Base-by-base conservation (phyloP, 2,797 vertebrate genomes). In the Zonotrichia albicollis region DNA sequence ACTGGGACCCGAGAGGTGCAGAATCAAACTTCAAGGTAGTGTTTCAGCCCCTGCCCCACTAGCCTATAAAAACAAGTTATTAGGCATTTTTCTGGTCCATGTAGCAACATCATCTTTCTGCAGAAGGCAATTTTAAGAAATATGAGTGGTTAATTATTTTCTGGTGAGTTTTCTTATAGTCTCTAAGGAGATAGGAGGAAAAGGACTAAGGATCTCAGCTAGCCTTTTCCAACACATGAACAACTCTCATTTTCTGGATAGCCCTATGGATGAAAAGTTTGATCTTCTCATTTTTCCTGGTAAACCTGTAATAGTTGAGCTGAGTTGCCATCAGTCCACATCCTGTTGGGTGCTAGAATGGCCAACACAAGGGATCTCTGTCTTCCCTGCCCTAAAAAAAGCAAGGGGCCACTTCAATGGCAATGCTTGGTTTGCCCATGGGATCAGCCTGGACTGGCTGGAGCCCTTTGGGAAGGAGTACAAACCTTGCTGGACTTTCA, bases 341-440 rank as follows among this genome's bases (percentile, higher is more conserved):
- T 22, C n/a, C 53, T 81, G 4, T 21, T 68, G 36, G 18, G 13
- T 57, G 15, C 36, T 75, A 21, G 67, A 77, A 50, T 26, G 76
- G n/a, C 26, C 48, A 70, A 4, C 16, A 3, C 5, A 18, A 34
- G 18, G 32, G 5, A 50, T 54, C 10, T 45, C 11, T 32, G 20
- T 51, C 30, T 68, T 68, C 36, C 6, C 25, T 53, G 17, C 15
- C 8, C 20, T 48, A 30, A 78, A 77, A 77, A 70, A 70, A 16
- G 6, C 43, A 87, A 40, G 21, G 10, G 15, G 4, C 3, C 4
- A 3, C 23, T 84, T 55, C 16, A 78, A 5, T 19, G 1, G 7
- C 0, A 0, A 29, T 55, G 9, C 32, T 55, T 67, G 12, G 1
- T 36, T 62, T 71, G 34, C 34, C 18, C 14, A 9, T 8, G 32